Percentiles rank a stretch among this genome's conserved stretches.
Evolutionary conservation across 1,140 invertebrate genomes (phyloP).

Genomic region (Micrasema minimum): DNA sequence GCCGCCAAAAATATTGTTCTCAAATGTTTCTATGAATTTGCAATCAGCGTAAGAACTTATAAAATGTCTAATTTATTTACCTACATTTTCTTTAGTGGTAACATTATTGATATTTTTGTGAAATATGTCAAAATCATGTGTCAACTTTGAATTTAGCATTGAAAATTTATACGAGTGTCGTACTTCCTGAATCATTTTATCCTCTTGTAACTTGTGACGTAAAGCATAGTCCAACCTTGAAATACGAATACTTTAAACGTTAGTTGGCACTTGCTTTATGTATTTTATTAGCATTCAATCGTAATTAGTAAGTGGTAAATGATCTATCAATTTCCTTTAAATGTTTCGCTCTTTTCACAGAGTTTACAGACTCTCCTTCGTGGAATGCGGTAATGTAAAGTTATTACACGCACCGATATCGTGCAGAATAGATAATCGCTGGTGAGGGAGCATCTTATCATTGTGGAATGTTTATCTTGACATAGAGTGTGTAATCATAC

Average conservation of each 20-base stretch:
- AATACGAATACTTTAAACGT: conserved; percentile 1
- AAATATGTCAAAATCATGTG: conserved; percentile 25
- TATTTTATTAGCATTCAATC: conserved; percentile 10
- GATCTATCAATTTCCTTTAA: conserved; percentile 19
- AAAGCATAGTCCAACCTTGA: conserved; percentile 32
- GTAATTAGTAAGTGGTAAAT: conserved; percentile 11
- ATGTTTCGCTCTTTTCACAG: conserved; percentile 35
- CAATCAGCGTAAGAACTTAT: too few species aligned
- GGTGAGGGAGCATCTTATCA: conserved; percentile 25
- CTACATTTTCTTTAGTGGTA: too few species aligned
- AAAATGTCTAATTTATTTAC: too few species aligned
- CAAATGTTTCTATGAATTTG: too few species aligned
- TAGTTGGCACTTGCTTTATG: conserved; percentile 24
- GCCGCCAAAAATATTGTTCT: too few species aligned
- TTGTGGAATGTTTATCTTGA: conserved; percentile 6
- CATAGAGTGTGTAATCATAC: background rate
- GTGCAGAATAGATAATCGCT: conserved; percentile 27
- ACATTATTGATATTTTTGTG: background rate
- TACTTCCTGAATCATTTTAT: background rate
- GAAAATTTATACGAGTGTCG: background rate
- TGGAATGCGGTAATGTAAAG: conserved; percentile 15
- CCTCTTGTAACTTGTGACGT: conserved; percentile 4
- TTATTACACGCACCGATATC: conserved; percentile 1
- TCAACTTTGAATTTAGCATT: conserved; percentile 22
- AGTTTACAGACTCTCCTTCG: conserved; percentile 11